Conservation (phyloP, 2,888 invertebrate species). For the Orchesella flavescens region DNA sequence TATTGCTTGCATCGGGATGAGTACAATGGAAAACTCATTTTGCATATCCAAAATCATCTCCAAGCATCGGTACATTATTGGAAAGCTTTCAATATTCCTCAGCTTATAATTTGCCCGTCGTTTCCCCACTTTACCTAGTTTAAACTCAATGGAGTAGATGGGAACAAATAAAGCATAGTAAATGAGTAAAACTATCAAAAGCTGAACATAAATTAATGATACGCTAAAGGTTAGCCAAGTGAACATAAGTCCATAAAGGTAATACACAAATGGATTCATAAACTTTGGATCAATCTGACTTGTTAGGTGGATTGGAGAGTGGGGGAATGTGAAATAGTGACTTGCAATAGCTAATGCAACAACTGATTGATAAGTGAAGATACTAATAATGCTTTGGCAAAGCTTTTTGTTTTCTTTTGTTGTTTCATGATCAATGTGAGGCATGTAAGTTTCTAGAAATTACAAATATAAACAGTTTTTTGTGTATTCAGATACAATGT, state of each 20-base stretch:
- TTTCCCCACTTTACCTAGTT: neutral
- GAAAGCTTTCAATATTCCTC: constrained; percentile 19
- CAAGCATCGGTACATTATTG: constrained; percentile 25
- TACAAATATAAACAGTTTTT: too few relatives aligned
- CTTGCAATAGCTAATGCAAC: neutral
- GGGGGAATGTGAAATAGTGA: constrained; percentile 21
- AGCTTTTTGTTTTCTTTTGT: constrained; percentile 24
- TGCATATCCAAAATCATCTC: constrained; percentile 27
- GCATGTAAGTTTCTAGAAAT: constrained; percentile 15
- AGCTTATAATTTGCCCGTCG: constrained; percentile 10
- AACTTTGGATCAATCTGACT: constrained; percentile 12
- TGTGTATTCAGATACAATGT: too few relatives aligned
- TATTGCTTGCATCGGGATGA: constrained; percentile 32
- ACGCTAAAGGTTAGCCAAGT: constrained; percentile 2
- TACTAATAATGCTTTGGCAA: neutral
- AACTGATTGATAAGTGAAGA: neutral
- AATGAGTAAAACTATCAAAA: neutral
- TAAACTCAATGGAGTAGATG: constrained; percentile 41
- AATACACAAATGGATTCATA: neutral
- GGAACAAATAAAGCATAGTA: constrained; percentile 28
- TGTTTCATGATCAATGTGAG: constrained; percentile 19
- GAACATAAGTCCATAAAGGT: constrained; percentile 11
- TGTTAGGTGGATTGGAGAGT: constrained; percentile 23
- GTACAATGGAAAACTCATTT: constrained; percentile 13
- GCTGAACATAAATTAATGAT: neutral